Conservation (phyloP, 2,113 vertebrate genomes). For the Emydocephalus ijimae region DNA sequence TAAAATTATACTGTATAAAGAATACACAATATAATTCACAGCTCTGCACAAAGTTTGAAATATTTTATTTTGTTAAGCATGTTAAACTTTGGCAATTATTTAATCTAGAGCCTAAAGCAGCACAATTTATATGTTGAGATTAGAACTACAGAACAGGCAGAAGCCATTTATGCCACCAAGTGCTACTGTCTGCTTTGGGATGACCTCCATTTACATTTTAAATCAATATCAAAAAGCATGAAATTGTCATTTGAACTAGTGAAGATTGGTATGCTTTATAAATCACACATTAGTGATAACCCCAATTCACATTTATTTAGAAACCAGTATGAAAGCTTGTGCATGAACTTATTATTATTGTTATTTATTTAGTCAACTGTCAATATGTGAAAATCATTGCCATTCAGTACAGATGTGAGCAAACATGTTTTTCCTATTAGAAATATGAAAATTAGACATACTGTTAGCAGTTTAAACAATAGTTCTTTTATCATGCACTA, state of each 20-base stretch:
- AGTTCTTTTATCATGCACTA: not conserved
- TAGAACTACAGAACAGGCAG: not conserved
- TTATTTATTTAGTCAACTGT: not conserved
- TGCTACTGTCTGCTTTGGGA: not conserved
- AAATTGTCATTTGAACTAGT: not conserved
- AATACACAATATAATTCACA: not conserved
- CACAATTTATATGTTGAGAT: not conserved
- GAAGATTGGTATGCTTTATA: not conserved
- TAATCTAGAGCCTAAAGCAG: not conserved
- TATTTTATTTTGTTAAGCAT: conserved; percentile 11
- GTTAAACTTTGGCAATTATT: not conserved
- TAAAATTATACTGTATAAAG: not conserved
- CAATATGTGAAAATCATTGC: not conserved
- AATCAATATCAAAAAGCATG: not conserved
- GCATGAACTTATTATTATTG: not conserved
- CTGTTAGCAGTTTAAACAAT: not conserved
- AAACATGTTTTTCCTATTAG: not conserved
- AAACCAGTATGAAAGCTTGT: not conserved
- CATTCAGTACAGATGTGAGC: not conserved
- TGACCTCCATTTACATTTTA: not conserved
- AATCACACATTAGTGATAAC: not conserved
- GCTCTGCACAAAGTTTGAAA: not conserved
- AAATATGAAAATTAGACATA: not conserved
- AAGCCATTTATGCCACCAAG: not conserved
- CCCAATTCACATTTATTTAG: not conserved